Evolutionary conservation across 2,113 vertebrate genomes (phyloP).

Genomic region (Trematocara unimaculatum): DNA sequence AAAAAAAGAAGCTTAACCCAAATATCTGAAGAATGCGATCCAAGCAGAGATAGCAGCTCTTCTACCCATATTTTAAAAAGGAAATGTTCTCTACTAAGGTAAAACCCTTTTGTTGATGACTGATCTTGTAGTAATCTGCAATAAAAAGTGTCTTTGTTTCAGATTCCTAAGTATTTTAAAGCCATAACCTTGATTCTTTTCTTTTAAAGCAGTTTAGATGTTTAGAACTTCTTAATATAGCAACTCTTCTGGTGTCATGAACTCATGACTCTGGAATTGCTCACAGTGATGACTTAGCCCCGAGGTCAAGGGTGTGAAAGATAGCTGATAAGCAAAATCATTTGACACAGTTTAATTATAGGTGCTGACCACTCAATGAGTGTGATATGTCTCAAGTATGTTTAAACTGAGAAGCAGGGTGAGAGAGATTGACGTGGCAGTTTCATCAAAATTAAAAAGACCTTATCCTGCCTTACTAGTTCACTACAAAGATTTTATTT

Average conservation of each 20-base stretch:
- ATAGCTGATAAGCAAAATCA: background rate
- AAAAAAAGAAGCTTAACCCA: conserved; percentile 40
- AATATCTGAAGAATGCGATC: conserved; percentile 22
- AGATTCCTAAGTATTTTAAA: background rate
- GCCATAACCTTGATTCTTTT: background rate
- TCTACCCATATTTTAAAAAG: background rate
- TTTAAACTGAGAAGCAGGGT: background rate
- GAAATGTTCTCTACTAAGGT: background rate
- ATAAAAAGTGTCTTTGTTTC: background rate
- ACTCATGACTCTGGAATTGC: background rate
- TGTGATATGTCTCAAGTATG: conserved; percentile 43
- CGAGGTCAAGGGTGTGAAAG: background rate
- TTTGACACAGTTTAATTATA: conserved; percentile 15
- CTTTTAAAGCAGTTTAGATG: background rate
- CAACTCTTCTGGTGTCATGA: background rate
- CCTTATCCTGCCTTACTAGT: background rate
- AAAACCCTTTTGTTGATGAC: background rate
- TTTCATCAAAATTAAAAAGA: background rate
- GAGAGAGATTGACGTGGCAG: background rate
- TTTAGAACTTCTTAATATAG: background rate
- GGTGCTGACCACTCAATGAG: background rate
- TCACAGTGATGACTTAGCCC: background rate
- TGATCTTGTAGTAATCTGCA: background rate
- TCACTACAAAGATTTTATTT: background rate
- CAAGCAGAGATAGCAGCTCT: background rate